Conservation (phyloP, 2,113 vertebrate genomes). For the Coracopsis vasa region DNA sequence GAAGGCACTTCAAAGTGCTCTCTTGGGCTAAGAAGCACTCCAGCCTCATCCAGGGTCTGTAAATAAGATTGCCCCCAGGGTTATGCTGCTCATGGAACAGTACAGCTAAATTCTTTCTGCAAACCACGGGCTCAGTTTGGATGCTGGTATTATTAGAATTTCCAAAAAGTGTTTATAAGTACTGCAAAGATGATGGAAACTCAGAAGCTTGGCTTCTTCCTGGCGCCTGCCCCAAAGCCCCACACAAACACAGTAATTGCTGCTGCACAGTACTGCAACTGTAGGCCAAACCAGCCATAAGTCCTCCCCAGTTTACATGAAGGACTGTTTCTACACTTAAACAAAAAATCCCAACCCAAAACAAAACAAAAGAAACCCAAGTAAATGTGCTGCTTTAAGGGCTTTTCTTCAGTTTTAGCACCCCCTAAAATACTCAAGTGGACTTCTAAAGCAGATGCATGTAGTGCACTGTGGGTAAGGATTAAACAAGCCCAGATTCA, state of each 20-base stretch:
- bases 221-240: background rate
- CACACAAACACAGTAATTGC: background rate
- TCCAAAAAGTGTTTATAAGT: background rate
- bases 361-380: background rate
- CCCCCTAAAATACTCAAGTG: background rate
- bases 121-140: background rate
- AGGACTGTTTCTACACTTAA: background rate
- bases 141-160: background rate
- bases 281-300: background rate
- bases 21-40: background rate
- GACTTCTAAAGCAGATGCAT: background rate
- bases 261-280: background rate
- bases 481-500: conserved; percentile 14
- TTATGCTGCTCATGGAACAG: background rate
- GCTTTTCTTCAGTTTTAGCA: background rate
- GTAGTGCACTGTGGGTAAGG: background rate
- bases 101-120: background rate
- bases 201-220: background rate
- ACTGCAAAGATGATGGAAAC: background rate
- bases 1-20: background rate
- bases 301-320: background rate
- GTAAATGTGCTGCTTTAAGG: background rate
- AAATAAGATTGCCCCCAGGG: background rate
- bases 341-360: background rate
- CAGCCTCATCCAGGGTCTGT: background rate